Evolutionary conservation across 30 jellyfish, hydroid and myxozoan species (phyloP).

Genomic region (Chrysaora quinquecirrha): DNA sequence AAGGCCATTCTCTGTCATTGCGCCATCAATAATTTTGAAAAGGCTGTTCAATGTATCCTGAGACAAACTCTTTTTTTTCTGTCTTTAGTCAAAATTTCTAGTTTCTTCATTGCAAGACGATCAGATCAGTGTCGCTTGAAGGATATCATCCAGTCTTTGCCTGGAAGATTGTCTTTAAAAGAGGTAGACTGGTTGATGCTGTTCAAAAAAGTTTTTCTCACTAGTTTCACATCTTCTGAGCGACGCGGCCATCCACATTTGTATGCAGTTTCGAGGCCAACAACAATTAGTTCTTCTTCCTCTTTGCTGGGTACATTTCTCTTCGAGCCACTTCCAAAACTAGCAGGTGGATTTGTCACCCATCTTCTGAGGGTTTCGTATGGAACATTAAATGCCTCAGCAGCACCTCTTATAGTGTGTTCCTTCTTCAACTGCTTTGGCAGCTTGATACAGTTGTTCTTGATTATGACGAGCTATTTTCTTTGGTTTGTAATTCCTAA

Average conservation of each 20-base stretch:
- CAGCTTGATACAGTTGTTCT: not conserved
- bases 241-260: constrained; percentile 23
- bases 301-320: not conserved
- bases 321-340: constrained; percentile 23
- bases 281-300: constrained; percentile 33
- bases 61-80: not conserved
- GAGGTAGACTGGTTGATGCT: constrained; percentile 4
- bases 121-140: constrained; percentile 48
- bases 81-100: constrained; percentile 58
- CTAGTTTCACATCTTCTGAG: constrained; percentile 14
- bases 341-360: constrained; percentile 7
- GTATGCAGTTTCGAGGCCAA: constrained; percentile 9
- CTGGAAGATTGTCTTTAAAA: constrained; percentile 40
- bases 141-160: constrained; percentile 54
- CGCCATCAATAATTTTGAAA: constrained; percentile 8
- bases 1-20: not conserved
- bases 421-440: not conserved
- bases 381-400: constrained; percentile 23
- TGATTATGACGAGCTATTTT: not conserved
- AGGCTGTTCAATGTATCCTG: constrained; percentile 21
- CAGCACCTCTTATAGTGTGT: not conserved
- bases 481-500: not conserved
- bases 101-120: constrained; percentile 9
- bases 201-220: constrained; percentile 42
- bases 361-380: constrained; percentile 29